A percentile compares a stretch with the other conserved stretches of the same genome.
Evolutionary conservation across 2,888 invertebrate species (phyloP).

Genomic region (Campoletis raptor): DNA sequence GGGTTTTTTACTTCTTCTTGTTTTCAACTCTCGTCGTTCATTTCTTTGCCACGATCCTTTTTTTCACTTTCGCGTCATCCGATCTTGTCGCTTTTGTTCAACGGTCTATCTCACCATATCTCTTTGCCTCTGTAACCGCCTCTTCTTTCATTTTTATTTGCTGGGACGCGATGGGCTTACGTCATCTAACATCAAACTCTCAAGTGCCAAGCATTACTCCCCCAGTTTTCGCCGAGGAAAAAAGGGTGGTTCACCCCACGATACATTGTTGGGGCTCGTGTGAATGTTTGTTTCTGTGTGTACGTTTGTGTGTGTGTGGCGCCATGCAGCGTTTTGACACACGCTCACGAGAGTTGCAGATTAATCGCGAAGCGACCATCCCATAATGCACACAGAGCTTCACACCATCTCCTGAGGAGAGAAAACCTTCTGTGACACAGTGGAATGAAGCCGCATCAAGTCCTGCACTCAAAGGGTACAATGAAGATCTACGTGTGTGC

Average conservation of each 20-base stretch:
- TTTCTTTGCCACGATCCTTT: conserved; percentile 44
- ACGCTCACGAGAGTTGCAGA: conserved; percentile 52
- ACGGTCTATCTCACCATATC: conserved; percentile 22
- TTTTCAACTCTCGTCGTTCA: conserved; percentile 21
- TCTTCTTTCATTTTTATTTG: conserved; percentile 45
- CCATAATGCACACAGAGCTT: conserved; percentile 49
- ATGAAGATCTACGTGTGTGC: not conserved
- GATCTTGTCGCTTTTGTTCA: conserved; percentile 44
- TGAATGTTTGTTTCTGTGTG: not conserved
- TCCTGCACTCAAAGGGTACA: conserved; percentile 2
- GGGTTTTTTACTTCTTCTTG: conserved; percentile 29
- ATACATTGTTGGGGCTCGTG: not conserved
- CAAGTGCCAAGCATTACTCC: conserved; percentile 59
- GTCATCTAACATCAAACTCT: conserved; percentile 59
- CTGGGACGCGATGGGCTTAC: conserved; percentile 37
- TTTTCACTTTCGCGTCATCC: conserved; percentile 53
- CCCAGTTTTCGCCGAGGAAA: conserved; percentile 41
- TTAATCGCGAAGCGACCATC: conserved; percentile 60
- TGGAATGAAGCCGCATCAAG: conserved; percentile 16
- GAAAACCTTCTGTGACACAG: conserved; percentile 10
- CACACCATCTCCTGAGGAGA: conserved; percentile 1
- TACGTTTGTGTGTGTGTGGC: conserved; percentile 10
- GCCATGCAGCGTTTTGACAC: conserved; percentile 45
- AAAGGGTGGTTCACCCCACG: conserved; percentile 27
- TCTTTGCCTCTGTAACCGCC: conserved; percentile 37